phyloP scores from a whole-genome alignment of 2,113 vertebrate genomes.

The Macquaria australasica region DNA sequence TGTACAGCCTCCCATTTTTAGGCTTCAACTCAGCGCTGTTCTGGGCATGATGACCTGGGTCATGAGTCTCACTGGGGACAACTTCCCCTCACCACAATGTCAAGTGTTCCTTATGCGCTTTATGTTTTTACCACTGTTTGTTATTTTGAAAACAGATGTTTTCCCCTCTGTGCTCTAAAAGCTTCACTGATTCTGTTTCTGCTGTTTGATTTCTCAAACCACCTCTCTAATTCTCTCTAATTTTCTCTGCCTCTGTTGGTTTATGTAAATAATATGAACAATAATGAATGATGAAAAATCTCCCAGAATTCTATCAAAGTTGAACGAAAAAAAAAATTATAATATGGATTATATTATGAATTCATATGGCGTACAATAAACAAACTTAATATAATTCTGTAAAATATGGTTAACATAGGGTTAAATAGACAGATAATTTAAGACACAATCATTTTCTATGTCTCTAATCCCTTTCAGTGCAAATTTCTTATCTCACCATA shows the following conservation, averaged over 20 bases:
- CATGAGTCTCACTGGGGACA: not conserved
- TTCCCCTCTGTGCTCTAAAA: not conserved
- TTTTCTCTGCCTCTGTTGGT: not conserved
- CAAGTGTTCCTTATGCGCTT: not conserved
- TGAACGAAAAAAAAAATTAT: not conserved
- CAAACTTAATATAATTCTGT: not conserved
- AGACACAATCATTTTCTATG: not conserved
- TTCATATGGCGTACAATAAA: not conserved
- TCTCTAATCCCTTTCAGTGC: not conserved
- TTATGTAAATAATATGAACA: not conserved
- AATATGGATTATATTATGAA: not conserved
- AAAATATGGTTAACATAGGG: not conserved
- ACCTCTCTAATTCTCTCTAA: not conserved
- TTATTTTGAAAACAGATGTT: not conserved
- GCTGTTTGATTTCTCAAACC: not conserved
- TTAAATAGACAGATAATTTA: not conserved
- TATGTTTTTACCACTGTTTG: not conserved
- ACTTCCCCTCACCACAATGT: conserved; percentile 16
- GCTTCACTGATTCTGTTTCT: not conserved
- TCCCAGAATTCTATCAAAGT: not conserved
- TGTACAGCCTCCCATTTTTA: not conserved
- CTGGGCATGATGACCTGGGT: conserved; percentile 60
- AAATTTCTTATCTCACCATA: conserved; percentile 74
- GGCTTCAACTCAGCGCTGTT: conserved; percentile 14
- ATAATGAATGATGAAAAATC: not conserved